phyloP scores from a whole-genome alignment of 2,113 vertebrate genomes.

The Procavia capensis region DNA sequence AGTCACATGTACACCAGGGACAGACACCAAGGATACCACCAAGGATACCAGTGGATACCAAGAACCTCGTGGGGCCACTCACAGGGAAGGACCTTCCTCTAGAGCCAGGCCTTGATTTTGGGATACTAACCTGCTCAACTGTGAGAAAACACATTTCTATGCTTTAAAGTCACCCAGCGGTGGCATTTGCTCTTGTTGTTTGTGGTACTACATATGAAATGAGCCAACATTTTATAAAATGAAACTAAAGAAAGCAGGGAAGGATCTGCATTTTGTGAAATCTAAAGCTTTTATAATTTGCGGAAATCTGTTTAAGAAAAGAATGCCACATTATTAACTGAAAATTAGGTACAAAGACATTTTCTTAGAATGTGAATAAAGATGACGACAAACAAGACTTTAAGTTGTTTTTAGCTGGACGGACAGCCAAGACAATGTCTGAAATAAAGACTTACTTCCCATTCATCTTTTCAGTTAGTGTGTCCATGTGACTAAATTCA shows the following conservation, averaged over 20 bases:
- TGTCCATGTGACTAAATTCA: neutral
- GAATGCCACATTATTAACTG: neutral
- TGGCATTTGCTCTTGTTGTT: too few relatives aligned
- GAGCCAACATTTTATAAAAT: neutral
- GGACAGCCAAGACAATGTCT: neutral
- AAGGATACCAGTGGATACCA: too few relatives aligned
- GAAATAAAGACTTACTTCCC: neutral
- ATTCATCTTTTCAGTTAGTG: neutral
- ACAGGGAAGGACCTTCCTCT: too few relatives aligned
- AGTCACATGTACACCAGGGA: too few relatives aligned
- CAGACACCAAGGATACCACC: too few relatives aligned
- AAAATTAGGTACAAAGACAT: neutral
- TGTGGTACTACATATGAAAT: neutral
- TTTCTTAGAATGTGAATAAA: constrained; percentile 9
- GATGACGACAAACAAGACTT: constrained; percentile 14
- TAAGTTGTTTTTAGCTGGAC: neutral
- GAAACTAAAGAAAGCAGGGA: neutral
- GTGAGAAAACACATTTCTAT: too few relatives aligned
- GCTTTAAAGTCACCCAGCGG: too few relatives aligned
- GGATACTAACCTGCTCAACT: too few relatives aligned
- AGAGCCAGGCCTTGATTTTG: too few relatives aligned
- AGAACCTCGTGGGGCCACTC: too few relatives aligned
- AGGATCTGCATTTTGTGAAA: neutral
- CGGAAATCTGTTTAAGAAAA: neutral
- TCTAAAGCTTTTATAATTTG: neutral